Base-by-base conservation (phyloP, 2,113 vertebrate species). In the Colius striatus region DNA sequence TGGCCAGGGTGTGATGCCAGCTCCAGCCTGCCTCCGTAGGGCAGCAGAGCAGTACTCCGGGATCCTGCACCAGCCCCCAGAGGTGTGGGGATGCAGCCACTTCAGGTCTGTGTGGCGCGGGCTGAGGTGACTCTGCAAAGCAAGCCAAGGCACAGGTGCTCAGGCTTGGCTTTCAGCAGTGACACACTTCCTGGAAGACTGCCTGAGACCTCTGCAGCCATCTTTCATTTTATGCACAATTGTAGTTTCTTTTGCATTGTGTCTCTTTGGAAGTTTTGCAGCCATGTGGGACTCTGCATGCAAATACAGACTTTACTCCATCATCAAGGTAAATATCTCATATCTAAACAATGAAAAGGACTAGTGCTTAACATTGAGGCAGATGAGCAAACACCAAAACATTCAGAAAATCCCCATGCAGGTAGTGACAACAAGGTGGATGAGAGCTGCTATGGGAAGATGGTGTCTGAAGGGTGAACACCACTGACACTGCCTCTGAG, bases 21-120 rank as follows among this genome's bases (percentile, higher is more conserved):
- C 29, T 41, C n/a, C 2, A 4, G 21, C 11, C 23, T 5, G 16
- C 9, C n/a, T 57, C 65, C 2, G 0, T 0, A 50, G 65, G 48
- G 53, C 58, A 48, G 45, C 2, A 8, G 21, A 68, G n/a, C 48
- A 41, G 47, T 8, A 16, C 27, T 47, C 63, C n/a, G 36, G 45
- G 13, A 55, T 43, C 36, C 43, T 53, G 60, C 43, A 32, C 65
- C 21, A 73, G 70, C 54, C 10, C 67, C 80, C 36, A 27, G 22
- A 62, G 17, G 34, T 19, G 50, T 19, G 21, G 25, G 47, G 41
- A 79, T 2, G 1, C 13, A 30, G 18, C 0, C 1, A 20, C 63
- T 55, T n/a, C 18, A n/a, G 26, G 30, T 7, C 25, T n/a, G 22
- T 6, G 20, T 30, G 30, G 45, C 67, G 48, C 25, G 22, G 30